These are phyloP conservation scores for Drosophila azteca DNA, from an alignment of 1,140 invertebrate genomes.

Conservation along the genomic window DNA sequence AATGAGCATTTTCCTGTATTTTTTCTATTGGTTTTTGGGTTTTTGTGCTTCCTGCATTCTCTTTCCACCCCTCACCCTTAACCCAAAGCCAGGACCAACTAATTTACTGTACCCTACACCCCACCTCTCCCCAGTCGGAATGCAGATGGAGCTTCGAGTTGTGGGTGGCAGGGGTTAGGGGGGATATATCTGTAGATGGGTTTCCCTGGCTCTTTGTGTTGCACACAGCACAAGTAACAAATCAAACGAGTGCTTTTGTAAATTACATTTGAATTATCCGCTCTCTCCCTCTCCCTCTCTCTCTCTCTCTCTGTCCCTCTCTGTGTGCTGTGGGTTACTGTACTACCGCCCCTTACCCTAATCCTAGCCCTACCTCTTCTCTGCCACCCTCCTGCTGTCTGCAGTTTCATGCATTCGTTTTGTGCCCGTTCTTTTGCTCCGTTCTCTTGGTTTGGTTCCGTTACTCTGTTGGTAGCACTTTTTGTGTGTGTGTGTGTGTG, in stretches of 20 bases:
- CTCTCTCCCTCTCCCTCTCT: conserved; percentile 38
- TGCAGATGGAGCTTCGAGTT: conserved; percentile 27
- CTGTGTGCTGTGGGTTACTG: background rate
- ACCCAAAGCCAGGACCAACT: conserved; percentile 41
- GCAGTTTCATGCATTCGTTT: conserved; percentile 16
- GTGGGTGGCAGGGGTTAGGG: background rate
- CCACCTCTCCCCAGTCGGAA: conserved; percentile 3
- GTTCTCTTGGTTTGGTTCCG: conserved; percentile 23
- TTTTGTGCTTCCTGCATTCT: conserved; percentile 25
- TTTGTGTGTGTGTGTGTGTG: conserved; percentile 53
- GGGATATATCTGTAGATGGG: background rate
- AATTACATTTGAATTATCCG: conserved; percentile 79
- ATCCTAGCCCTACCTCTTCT: background rate
- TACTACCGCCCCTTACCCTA: background rate
- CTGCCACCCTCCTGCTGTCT: background rate
- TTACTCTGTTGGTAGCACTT: conserved; percentile 31
- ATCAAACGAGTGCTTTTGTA: conserved; percentile 80
- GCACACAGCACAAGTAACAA: conserved; percentile 63
- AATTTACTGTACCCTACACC: conserved; percentile 27
- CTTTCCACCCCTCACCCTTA: conserved; percentile 13
- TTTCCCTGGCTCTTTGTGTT: too few relatives aligned
- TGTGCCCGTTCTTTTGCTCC: conserved; percentile 15
- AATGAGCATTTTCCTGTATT: conserved; percentile 14
- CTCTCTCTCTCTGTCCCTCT: background rate
- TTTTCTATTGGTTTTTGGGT: conserved; percentile 50